Evolutionary conservation across 2,888 invertebrate genomes (phyloP), one percentile per base, ranked within the genome.

Genomic region (Tortrix viridana): DNA sequence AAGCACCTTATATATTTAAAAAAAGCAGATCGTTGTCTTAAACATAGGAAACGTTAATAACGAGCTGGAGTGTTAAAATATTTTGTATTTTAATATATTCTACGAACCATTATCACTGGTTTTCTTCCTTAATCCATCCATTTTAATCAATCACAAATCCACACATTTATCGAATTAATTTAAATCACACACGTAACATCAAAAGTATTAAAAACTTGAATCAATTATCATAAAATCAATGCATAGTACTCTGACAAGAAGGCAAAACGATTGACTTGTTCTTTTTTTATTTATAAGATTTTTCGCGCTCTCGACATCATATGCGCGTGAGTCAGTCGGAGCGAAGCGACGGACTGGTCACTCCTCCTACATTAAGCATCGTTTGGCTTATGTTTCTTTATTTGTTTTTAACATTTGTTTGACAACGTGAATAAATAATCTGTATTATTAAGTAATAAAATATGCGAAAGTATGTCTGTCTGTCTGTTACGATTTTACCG

Each of bases 71-170:
- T n/a, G n/a, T n/a, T n/a, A n/a, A n/a, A n/a, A n/a, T n/a, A n/a
- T n/a, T n/a, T n/a, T n/a, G n/a, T n/a, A n/a, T n/a, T n/a, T n/a
- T n/a, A n/a, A n/a, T n/a, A 4, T 16, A 26, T 23, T 14, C 1
- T 19, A 60, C 61, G 14, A 37, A 61, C 61, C 61, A 32, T 48
- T 60, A 14, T 61, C 61, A 37, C 49, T 32, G 16, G 49, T 48
- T 23, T 6, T 49, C 9, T 48, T 41, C 12, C 14, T 49, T 6
- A 14, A 22, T 44, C 46, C 26, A 9, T 38, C 55, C 61, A 61
- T 61, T 50, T 18, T 16, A 48, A 5, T 1, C 12, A 26, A 12
- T 19, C 23, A 41, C 47, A 16, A 38, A 0, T 4, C 46, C n/a
- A 47, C 26, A 22, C 54, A 14, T 5, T 9, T 19, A 47, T 12